Evolutionary conservation across 2,113 vertebrate genomes (phyloP).

Genomic region (Mesocricetus auratus): DNA sequence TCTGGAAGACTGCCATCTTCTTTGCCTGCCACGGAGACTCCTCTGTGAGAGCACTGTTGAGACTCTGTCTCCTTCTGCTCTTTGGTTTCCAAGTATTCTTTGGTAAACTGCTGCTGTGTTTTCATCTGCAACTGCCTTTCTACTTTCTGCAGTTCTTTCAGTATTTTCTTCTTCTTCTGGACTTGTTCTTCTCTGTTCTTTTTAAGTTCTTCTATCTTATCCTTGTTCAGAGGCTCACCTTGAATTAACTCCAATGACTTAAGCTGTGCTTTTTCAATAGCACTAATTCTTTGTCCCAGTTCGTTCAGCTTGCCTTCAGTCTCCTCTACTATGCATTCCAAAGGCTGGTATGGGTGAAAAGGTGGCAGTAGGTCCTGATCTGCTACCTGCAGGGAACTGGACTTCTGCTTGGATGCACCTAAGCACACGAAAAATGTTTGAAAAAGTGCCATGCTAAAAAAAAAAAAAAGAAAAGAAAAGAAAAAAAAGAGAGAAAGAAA

Average conservation of each 20-base stretch:
- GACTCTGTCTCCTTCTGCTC: slow-evolving; percentile 92
- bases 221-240: slow-evolving; percentile 99
- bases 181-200: slow-evolving; percentile 99
- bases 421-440: slow-evolving; percentile 91
- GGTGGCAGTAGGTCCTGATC: slow-evolving; percentile 96
- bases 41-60: slow-evolving; percentile 90
- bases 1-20: slow-evolving; percentile 88
- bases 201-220: slow-evolving; percentile 99
- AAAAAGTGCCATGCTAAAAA: slow-evolving; percentile 91
- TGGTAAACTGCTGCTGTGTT: slow-evolving; percentile 99
- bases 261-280: slow-evolving; percentile 99
- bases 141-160: slow-evolving; percentile 99
- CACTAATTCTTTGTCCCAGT: slow-evolving; percentile 99
- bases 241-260: slow-evolving; percentile 99
- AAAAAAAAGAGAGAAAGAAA: neutral
- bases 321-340: slow-evolving; percentile 99
- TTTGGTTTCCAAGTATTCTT: slow-evolving; percentile 99
- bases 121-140: slow-evolving; percentile 99
- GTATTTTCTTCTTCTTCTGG: slow-evolving; percentile 99
- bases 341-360: slow-evolving; percentile 98
- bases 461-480: slow-evolving; percentile 70
- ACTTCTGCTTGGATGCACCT: slow-evolving; percentile 97
- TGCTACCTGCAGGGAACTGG: slow-evolving; percentile 94
- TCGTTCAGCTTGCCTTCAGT: slow-evolving; percentile 99
- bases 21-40: slow-evolving; percentile 91